Evolutionary conservation across 2,888 invertebrate species (phyloP).

Genomic region (Sicus ferrugineus): DNA sequence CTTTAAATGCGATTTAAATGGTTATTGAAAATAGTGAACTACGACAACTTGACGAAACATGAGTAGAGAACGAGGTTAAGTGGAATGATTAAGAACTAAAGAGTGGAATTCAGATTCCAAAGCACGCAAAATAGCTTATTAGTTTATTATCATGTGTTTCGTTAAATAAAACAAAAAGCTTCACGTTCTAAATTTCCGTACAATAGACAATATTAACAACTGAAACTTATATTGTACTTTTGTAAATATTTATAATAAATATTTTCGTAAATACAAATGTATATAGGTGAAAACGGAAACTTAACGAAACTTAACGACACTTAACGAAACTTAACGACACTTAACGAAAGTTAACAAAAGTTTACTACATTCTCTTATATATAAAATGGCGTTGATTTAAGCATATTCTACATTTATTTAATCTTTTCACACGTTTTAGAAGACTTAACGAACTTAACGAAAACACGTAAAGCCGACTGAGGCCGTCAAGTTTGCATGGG

Average conservation of each 20-base stretch:
- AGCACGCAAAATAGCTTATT: not conserved
- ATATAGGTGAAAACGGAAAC: not conserved
- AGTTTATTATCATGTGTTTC: not conserved
- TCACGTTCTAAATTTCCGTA: too few relatives aligned
- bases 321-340: not conserved
- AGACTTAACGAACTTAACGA: not conserved
- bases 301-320: constrained; percentile 3
- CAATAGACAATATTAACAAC: too few relatives aligned
- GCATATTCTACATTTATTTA: not conserved
- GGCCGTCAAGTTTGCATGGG: too few relatives aligned
- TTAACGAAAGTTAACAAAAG: constrained; percentile 11
- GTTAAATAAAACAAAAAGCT: too few relatives aligned
- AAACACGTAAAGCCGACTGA: too few relatives aligned
- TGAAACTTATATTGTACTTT: too few relatives aligned
- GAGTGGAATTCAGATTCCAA: not conserved
- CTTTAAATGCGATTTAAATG: constrained; percentile 9
- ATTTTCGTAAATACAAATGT: too few relatives aligned
- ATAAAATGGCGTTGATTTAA: not conserved
- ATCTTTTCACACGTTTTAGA: not conserved
- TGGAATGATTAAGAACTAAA: not conserved
- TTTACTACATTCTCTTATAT: not conserved
- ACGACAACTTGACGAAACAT: not conserved
- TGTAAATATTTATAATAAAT: too few relatives aligned
- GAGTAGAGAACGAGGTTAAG: not conserved
- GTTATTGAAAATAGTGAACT: not conserved